Base-by-base conservation (phyloP, 2,888 invertebrate genomes). In the Papilio gigon region DNA sequence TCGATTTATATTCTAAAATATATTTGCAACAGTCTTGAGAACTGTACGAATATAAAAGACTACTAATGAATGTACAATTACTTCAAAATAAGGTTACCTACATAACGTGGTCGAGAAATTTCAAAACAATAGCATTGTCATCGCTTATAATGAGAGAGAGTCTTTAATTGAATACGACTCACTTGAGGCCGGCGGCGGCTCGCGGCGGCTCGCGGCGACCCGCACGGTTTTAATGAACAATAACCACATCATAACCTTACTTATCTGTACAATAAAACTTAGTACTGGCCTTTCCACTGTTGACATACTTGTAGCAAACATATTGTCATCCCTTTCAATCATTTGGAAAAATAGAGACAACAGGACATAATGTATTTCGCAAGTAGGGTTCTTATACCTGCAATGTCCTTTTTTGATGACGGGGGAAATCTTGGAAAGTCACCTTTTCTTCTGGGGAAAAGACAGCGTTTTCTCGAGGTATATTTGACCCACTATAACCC, bases 111-210 rank as follows among this genome's bases (percentile, higher is more conserved):
- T 59, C 35, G 59, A 37, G 37, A 25, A 53, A 35, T 60, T 25
- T 60, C 42, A 44, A 22, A 66, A 65, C 67, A 58, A 71, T 69
- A 64, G 67, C 37, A 60, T 64, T 58, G 61, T 66, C 63, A 67
- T 42, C 30, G 44, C n/a, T 42, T 35, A 47, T 42, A 50, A 65
- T 17, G 56, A 44, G 25, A 42, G 40, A 37, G 67, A 65, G 25
- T 47, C 70, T 72, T 70, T 70, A 72, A 74, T 73, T 73, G 65
- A 69, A 71, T 33, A 22, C 42, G 72, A 53, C 33, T 62, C 40
- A 47, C 35, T 62, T 25, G 3, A 25, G n/a, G 30, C 64, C 33
- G 56, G n/a, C n/a, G n/a, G n/a, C n/a, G n/a, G n/a, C n/a, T n/a
- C n/a, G n/a, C n/a, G n/a, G n/a, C n/a, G n/a, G n/a, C n/a, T n/a